phyloP scores from a whole-genome alignment of 1,140 invertebrate genomes.

The Babylonia areolata region DNA sequence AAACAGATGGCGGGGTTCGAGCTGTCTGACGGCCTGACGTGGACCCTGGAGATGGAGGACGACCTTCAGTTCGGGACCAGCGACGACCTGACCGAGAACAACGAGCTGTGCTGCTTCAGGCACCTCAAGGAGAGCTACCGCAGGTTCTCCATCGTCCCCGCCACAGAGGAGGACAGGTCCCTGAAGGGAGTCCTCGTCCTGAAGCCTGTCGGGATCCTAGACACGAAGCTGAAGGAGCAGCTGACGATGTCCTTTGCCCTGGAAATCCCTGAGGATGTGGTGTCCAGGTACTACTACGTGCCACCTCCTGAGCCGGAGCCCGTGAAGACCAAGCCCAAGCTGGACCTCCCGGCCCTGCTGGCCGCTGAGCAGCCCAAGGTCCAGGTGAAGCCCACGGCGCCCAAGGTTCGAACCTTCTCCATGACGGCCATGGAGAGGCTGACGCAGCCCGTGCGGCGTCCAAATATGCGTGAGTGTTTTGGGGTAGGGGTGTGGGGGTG shows the following conservation, averaged over 20 bases:
- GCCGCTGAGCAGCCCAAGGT: background rate
- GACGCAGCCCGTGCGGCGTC: constrained; percentile 18
- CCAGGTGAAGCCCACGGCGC: background rate
- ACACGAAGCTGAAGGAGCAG: constrained; percentile 51
- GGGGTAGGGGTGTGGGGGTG: background rate
- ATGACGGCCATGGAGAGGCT: constrained; percentile 33
- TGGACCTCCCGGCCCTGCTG: background rate
- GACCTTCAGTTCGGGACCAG: constrained; percentile 59
- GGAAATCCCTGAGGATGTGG: constrained; percentile 53
- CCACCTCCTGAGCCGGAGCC: background rate
- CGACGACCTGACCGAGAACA: constrained; percentile 60
- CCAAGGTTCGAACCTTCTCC: constrained; percentile 15
- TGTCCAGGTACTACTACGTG: background rate
- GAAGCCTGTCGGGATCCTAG: constrained; percentile 50
- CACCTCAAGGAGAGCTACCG: constrained; percentile 65
- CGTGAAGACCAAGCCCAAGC: constrained; percentile 19
- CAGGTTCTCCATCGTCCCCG: constrained; percentile 57
- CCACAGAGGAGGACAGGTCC: constrained; percentile 55
- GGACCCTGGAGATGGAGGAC: constrained; percentile 57
- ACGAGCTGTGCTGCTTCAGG: constrained; percentile 47
- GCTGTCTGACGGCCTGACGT: constrained; percentile 66
- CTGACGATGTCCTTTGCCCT: constrained; percentile 57
- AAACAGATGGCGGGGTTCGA: constrained; percentile 54
- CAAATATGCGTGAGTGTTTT: constrained; percentile 40
- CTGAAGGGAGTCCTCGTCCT: constrained; percentile 59